A percentile compares a stretch with the other conserved stretches of the same genome.
Conservation (phyloP, 2,113 vertebrate species). For the Choloepus hoffmanni region DNA sequence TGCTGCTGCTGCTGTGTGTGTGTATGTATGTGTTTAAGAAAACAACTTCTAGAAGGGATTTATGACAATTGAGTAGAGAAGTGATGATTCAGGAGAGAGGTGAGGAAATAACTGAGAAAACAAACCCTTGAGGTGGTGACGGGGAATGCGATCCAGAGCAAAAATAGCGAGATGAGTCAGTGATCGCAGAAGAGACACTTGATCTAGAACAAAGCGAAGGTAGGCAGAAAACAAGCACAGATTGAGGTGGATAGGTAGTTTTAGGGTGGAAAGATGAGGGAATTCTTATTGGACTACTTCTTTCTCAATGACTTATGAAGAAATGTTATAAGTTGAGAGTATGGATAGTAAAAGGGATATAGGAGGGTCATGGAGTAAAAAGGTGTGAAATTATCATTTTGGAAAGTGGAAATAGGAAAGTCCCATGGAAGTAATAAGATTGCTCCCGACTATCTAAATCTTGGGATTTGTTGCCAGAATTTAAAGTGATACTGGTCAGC, state of each 20-base stretch:
- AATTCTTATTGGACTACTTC: not conserved
- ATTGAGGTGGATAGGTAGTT: not conserved
- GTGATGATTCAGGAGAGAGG: not conserved
- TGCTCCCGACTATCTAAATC: not conserved
- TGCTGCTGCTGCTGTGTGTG: not conserved
- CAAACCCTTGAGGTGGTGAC: not conserved
- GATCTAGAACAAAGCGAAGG: not conserved
- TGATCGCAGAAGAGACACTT: not conserved
- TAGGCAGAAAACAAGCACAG: not conserved
- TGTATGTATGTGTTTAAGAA: not conserved
- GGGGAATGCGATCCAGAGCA: not conserved
- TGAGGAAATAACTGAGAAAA: not conserved
- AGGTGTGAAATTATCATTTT: not conserved
- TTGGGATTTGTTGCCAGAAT: not conserved
- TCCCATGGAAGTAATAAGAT: not conserved
- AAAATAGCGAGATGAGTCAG: not conserved
- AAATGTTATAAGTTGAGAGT: not conserved
- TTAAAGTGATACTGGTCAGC: not conserved
- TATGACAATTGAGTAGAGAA: not conserved
- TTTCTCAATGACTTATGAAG: constrained; percentile 39
- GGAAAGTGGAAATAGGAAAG: not conserved
- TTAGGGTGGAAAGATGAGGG: not conserved
- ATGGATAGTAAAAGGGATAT: not conserved
- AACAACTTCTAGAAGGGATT: not conserved
- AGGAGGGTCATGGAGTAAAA: not conserved